phyloP scores from a whole-genome alignment of 2,888 invertebrate genomes.

The Rotaria socialis region DNA sequence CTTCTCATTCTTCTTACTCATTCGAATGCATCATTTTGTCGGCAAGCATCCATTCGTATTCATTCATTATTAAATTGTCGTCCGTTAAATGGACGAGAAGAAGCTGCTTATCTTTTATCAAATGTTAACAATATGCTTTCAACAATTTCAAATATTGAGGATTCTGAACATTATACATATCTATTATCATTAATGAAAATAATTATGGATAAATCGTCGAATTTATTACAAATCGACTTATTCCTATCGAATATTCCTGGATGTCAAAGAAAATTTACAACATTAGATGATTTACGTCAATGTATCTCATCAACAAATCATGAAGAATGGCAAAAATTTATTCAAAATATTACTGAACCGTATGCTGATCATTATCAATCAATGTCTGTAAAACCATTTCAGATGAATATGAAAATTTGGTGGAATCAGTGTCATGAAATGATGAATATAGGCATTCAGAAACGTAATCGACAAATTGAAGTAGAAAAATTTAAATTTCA shows the following conservation, averaged over 20 bases:
- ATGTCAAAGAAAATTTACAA: conserved; percentile 64
- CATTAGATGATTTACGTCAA: conserved; percentile 66
- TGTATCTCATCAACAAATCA: conserved; percentile 52
- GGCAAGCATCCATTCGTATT: conserved; percentile 66
- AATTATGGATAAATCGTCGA: conserved; percentile 63
- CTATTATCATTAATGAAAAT: conserved; percentile 67
- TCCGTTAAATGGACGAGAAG: conserved; percentile 63
- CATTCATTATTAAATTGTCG: conserved; percentile 66
- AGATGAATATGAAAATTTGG: conserved; percentile 62
- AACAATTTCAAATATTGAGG: conserved; percentile 48
- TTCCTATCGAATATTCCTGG: conserved; percentile 61
- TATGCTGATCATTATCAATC: conserved; percentile 64
- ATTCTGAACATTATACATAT: conserved; percentile 65
- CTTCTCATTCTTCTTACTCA: conserved; percentile 47
- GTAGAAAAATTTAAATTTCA: conserved; percentile 63
- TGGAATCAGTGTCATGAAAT: conserved; percentile 67
- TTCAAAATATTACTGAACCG: conserved; percentile 61
- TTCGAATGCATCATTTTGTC: conserved; percentile 62
- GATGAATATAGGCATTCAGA: conserved; percentile 64
- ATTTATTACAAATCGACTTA: conserved; percentile 53
- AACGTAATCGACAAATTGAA: conserved; percentile 63
- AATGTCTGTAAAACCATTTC: conserved; percentile 60
- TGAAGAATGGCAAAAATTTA: conserved; percentile 63
- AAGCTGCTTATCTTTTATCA: conserved; percentile 63
- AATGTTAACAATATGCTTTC: conserved; percentile 51